Base-by-base conservation (phyloP, 1,140 invertebrate species). In the Cydia strobilella region DNA sequence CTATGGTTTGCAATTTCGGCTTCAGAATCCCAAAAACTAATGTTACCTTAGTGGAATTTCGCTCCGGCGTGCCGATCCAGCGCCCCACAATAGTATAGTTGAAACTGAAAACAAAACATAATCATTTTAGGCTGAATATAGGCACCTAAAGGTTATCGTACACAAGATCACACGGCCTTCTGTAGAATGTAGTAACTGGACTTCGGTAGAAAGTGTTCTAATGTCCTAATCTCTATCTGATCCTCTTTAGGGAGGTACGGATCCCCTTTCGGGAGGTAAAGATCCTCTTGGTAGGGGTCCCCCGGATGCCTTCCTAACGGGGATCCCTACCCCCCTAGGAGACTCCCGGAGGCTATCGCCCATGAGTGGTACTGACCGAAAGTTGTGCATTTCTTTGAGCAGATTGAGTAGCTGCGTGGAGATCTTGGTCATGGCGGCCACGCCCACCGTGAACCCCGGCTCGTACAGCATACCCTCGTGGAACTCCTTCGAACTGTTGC, bases 341-440 rank as follows among this genome's bases (percentile, higher is more conserved):
- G n/a, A n/a, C n/a, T n/a, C n/a, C n/a, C n/a, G n/a, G n/a, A n/a
- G n/a, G n/a, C n/a, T n/a, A n/a, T n/a, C n/a, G n/a, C n/a, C 35
- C 35, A 0, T 39, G 35, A 39, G 13, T 13, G 42, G 12, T 18
- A 45, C 18, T 75, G 75, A 90, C 88, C 89, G 84, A 54, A 91
- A 89, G 65, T 90, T 87, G 74, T 91, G 90, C 72, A 77, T 79
- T 39, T 89, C 84, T 66, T 81, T 88, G 0, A 92, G 72, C 1
- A 84, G 51, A 18, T 86, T 79, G 2, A 90, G 80, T 6, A 89
- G 69, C 45, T 84, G 83, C 0, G 86, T 81, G 0, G 79, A 76
- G 1, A 87, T 80, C 76, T 92, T 92, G 2, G 90, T 92, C 84
- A 92, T 89, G 7, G 85, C 83, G 5, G 87, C 82, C 1, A 92